Percentiles rank a stretch among this genome's conserved stretches.
Conservation (phyloP, 2,113 vertebrate species). For the Mirounga angustirostris region DNA sequence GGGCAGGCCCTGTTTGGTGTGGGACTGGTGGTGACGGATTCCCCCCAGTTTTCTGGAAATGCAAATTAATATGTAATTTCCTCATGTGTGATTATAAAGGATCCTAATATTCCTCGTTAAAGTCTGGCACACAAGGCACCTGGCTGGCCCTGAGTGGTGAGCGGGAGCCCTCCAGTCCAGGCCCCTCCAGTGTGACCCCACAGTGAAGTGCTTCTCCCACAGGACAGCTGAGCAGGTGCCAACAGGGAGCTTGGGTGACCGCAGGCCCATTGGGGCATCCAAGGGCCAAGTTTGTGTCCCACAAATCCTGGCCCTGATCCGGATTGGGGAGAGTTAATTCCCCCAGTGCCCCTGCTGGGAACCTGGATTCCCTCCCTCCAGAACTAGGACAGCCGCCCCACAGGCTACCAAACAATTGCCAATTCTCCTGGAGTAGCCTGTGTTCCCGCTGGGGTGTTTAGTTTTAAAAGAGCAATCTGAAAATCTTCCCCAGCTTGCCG, state of each 20-base stretch:
- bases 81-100: neutral
- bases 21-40: neutral
- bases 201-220: neutral
- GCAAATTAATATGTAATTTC: neutral
- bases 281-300: no score
- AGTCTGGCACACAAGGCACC: neutral
- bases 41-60: neutral
- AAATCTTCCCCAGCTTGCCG: neutral
- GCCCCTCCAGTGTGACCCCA: no score
- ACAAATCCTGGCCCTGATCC: neutral
- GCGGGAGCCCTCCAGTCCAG: neutral
- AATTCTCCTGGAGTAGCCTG: neutral
- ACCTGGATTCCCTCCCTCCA: neutral
- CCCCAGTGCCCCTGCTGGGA: neutral
- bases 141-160: no score
- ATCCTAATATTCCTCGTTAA: neutral
- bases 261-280: neutral
- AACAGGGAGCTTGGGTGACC: neutral
- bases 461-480: constrained; percentile 38
- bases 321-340: neutral
- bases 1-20: neutral
- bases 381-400: constrained; percentile 58
- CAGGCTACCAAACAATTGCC: neutral
- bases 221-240: neutral
- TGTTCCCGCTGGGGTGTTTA: neutral